Base-by-base conservation (phyloP, 1,140 invertebrate genomes). In the Formica exsecta region DNA sequence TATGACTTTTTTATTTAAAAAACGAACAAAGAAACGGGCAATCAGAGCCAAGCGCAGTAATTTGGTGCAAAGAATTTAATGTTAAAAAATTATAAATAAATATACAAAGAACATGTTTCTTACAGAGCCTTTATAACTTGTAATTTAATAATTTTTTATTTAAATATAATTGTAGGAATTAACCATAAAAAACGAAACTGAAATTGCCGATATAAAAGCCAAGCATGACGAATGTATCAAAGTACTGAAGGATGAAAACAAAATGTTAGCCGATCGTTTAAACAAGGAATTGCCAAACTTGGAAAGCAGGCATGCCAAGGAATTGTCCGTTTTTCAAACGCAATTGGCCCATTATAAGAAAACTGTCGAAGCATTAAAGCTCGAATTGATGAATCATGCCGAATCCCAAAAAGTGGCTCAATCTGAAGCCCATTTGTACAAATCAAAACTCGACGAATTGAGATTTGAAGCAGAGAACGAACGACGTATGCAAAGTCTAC, bases 311-410 rank as follows among this genome's bases (percentile, higher is more conserved):
- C 94, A 95, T 19, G 92, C 93, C 3, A 94, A 94, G 61, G 94
- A 95, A 79, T 85, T 95, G 0, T 93, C 93, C 2, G 91, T 93
- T 1, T 94, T 95, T 75, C 93, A 95, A 48, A 86, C 91, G 0
- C 94, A 95, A 32, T 66, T 95, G 6, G 70, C 89, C 0, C 90
- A 92, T 4, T 95, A 93, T 32, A 94, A 95, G 79, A 93, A 92
- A 70, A 95, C 92, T 0, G 91, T 95, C 0, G 93, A 95, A 32
- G 85, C 92, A 0, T 61, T 95, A 6, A 95, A 94, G 71, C 65
- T 91, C 0, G 94, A 95, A n/a, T 59, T 94, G 2, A 87, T 92
- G 1, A 93, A 92, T 59, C 86, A 80, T 7, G 89, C 91, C 0
- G 87, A 92, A 5, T 90, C 91, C 11, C 91, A 94, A 32, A 90